These are phyloP conservation scores for Resseliella maxima DNA, from an alignment of 2,888 invertebrate species.

Conservation along the genomic window DNA sequence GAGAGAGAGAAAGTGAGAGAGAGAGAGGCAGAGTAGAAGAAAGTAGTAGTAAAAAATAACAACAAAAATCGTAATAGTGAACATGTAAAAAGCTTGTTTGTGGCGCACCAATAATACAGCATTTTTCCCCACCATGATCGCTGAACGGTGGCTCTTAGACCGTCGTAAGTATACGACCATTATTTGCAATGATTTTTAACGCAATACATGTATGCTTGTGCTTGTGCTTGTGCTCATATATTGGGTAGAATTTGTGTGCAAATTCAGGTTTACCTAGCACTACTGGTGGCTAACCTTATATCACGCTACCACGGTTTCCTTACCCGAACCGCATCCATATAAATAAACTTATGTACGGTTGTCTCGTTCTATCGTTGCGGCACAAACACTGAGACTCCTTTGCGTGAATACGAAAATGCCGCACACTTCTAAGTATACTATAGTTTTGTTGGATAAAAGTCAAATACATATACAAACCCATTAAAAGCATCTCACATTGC, in stretches of 20 bases:
- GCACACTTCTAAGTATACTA: not conserved
- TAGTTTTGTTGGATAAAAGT: slow-evolving; percentile 14
- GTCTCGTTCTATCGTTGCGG: not conserved
- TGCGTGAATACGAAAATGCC: not conserved
- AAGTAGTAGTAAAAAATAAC: not conserved
- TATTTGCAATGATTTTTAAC: slow-evolving; percentile 53
- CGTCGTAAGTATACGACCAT: slow-evolving; percentile 4
- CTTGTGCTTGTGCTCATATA: not conserved
- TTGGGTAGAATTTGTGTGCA: slow-evolving; percentile 44
- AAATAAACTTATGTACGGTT: slow-evolving; percentile 35
- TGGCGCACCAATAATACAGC: slow-evolving; percentile 69
- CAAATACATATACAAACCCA: not conserved
- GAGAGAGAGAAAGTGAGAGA: too few species aligned
- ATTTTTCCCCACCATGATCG: slow-evolving; percentile 65
- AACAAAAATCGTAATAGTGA: not conserved
- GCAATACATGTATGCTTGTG: not conserved
- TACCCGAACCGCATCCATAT: slow-evolving; percentile 67
- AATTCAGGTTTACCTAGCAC: slow-evolving; percentile 60
- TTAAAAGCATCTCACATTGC: not conserved
- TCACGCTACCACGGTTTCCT: slow-evolving; percentile 68
- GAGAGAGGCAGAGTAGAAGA: too few species aligned
- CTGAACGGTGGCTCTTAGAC: not conserved
- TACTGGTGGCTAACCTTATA: slow-evolving; percentile 69
- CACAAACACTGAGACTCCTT: not conserved
- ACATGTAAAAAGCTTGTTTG: slow-evolving; percentile 65